Base-by-base conservation (phyloP, 2,113 vertebrate genomes). In the Lethenteron camtschaticum region DNA sequence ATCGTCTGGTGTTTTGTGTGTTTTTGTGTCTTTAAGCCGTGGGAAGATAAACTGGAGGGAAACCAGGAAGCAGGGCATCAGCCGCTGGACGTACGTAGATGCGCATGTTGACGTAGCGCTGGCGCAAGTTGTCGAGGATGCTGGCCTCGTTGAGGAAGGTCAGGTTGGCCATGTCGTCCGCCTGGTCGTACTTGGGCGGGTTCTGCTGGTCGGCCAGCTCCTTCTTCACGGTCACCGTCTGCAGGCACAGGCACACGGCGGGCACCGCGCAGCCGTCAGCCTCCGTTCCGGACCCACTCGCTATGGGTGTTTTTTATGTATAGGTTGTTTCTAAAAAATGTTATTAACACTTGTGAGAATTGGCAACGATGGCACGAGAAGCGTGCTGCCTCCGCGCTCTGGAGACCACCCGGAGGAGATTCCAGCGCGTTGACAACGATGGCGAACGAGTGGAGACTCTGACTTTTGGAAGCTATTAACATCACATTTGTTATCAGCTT, bases 91-190 rank as follows among this genome's bases (percentile, higher is more conserved):
- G 71, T 70, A 77, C 76, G 2, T 66, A 75, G 70, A 75, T 75
- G 16, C 72, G 76, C 71, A 24, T 68, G 63, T 70, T 56, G 71
- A 13, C 1, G 8, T 73, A 77, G 68, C 66, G 66, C n/a, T 77
- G 77, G 7, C 41, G 14, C 0, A 74, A 72, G 14, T 72, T 77
- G 73, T 75, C 57, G 11, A 75, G 71, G 73, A 75, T 3, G 0
- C 72, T 75, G 72, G 76, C 72, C 73, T 77, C 69, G 0, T 79
- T 77, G 70, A 76, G 56, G 68, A 79, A 75, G 16, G 77, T 79
- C 75, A 18, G 71, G 68, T 76, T 73, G 2, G 74, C 76, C 75
- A n/a, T 74, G 70, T 75, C 70, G 0, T 1, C 69, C 1, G 10
- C 69, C 69, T 77, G 75, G 59, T 70, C 74, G 72, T 78, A 75